phyloP scores from a whole-genome alignment of 2,797 vertebrate species.

The Bucorvus abyssinicus region DNA sequence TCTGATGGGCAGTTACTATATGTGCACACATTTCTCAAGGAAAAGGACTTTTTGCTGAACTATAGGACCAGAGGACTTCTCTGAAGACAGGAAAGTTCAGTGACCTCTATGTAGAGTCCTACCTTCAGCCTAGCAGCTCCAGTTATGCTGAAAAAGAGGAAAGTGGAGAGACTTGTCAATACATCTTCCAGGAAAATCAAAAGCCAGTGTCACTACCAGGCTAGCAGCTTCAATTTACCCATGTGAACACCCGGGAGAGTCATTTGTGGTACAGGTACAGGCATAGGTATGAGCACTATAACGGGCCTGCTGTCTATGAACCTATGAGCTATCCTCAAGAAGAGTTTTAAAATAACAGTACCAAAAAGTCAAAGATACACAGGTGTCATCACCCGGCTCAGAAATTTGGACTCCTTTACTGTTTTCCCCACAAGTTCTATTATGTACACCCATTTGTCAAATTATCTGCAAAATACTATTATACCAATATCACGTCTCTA shows the following conservation, averaged over 20 bases:
- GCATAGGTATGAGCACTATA: background rate
- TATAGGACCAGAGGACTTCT: background rate
- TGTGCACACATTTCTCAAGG: background rate
- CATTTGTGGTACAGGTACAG: background rate
- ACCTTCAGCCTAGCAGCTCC: background rate
- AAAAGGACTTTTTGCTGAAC: background rate
- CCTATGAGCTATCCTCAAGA: background rate
- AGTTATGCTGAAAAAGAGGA: background rate
- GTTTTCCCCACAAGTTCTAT: background rate
- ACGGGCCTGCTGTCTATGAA: background rate
- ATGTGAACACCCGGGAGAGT: background rate
- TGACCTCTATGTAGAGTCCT: background rate
- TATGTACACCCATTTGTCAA: background rate
- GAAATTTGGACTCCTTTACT: background rate
- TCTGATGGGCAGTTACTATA: background rate
- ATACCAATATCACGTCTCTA: background rate
- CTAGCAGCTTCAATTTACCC: background rate
- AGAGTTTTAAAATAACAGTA: background rate
- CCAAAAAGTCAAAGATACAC: background rate
- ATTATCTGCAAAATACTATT: background rate
- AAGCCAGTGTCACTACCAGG: background rate
- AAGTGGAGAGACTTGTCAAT: background rate
- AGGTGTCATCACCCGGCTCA: background rate
- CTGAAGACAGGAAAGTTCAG: background rate
- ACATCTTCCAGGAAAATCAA: background rate